These are phyloP conservation scores for Dendrocincla fuliginosa DNA, from an alignment of 2,797 vertebrate genomes.

Conservation along the genomic window DNA sequence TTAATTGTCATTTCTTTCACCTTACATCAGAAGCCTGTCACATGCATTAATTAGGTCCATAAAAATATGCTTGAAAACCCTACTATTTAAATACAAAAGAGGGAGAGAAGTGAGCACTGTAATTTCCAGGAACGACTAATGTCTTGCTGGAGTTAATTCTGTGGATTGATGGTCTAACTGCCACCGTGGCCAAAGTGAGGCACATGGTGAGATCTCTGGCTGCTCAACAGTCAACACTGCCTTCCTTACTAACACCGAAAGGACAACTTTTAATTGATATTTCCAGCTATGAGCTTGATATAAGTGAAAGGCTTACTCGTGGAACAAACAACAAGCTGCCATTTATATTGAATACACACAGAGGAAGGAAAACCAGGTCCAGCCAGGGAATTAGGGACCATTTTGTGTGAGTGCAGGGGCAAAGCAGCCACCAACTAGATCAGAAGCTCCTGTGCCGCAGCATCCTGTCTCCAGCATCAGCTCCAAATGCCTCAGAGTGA, in stretches of 20 bases:
- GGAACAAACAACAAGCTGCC: neutral
- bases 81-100: conserved; percentile 41
- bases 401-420: neutral
- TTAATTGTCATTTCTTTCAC: conserved; percentile 64
- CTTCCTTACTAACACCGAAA: neutral
- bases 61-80: conserved; percentile 47
- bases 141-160: conserved; percentile 62
- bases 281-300: neutral
- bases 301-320: neutral
- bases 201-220: neutral
- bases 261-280: neutral
- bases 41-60: conserved; percentile 48
- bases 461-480: neutral
- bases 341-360: neutral
- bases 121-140: conserved; percentile 67
- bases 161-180: conserved; percentile 34
- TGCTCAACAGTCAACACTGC: neutral
- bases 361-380: neutral
- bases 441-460: neutral
- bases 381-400: neutral
- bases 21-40: conserved; percentile 59
- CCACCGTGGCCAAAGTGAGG: conserved; percentile 29
- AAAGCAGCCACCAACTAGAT: neutral
- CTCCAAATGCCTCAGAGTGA: neutral
- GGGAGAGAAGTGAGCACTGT: neutral